These are phyloP conservation scores for Phyllostomus hastatus DNA, from an alignment of 2,113 vertebrate genomes.

Conservation along the genomic window DNA sequence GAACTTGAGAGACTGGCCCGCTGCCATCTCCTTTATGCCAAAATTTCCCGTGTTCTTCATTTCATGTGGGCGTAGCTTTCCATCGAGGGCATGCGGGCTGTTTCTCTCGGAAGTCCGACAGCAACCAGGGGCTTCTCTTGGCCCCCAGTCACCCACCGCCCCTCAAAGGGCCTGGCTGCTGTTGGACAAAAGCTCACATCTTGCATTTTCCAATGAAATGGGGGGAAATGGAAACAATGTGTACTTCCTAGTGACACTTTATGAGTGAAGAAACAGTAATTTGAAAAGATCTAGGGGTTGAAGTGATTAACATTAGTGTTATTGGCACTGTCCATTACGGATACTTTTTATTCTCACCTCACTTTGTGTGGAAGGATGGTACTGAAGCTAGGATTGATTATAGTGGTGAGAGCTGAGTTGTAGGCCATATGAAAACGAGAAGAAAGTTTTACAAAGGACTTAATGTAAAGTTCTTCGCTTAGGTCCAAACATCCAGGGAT, in stretches of 20 bases:
- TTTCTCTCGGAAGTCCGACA: not conserved
- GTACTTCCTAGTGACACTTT: not conserved
- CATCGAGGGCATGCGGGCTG: not conserved
- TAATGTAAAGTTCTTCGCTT: not conserved
- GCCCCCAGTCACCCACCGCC: accelerated
- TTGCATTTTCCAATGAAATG: not conserved
- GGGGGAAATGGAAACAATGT: not conserved
- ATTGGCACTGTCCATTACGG: not conserved
- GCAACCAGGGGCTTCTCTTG: not conserved
- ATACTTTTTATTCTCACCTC: not conserved
- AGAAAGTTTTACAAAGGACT: not conserved
- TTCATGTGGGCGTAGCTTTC: not conserved
- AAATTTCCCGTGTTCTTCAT: not conserved
- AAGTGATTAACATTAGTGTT: not conserved
- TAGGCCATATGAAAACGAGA: not conserved
- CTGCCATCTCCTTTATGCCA: not conserved
- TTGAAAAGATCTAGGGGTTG: not conserved
- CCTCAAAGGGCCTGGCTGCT: not conserved
- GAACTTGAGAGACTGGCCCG: not conserved
- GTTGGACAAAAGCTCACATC: not conserved
- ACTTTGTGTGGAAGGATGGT: not conserved
- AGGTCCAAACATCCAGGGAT: not conserved
- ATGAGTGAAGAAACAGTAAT: not conserved
- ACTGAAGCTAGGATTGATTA: not conserved
- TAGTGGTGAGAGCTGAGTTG: not conserved